Evolutionary conservation across 1,140 invertebrate species (phyloP), one percentile per base, ranked within the genome.

Genomic region (Magallana angulata): DNA sequence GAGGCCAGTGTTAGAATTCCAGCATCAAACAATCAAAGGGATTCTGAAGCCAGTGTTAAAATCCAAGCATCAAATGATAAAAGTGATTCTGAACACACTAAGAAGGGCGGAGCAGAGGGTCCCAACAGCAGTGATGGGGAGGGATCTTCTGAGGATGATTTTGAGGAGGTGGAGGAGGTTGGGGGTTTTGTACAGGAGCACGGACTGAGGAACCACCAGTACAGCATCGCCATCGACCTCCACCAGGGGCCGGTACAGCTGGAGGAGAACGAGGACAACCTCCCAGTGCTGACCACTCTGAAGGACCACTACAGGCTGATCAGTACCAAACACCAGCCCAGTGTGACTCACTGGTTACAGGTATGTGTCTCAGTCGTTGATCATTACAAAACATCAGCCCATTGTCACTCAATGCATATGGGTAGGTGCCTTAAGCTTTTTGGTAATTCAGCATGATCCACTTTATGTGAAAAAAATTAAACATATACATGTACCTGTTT

Each of bases 191-290:
- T 92, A 59, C 90, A 91, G 57, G 82, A 87, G 5, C 92, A 93
- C 91, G 94, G 94, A 1, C 82, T 94, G 11, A 87, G 87, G 6
- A 90, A 85, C 58, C 82, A 85, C n/a, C 86, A 89, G 16, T 91
- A 91, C 71, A 91, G 88, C 57, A 83, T 94, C 7, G 87, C 84
- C n/a, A 91, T 94, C 62, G 90, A 93, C 81, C 58, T 94, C 9
- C 86, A 87, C 48, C 86, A 85, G n/a, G 87, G 87, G 16, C 81
- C 85, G 36, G 84, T 92, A 30, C 36, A 84, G 7, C 84, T 94
- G 57, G 76, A 88, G 48, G 93, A 94, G 82, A 93, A 89, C 57
- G 90, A 92, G 58, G 93, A 94, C 84, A 94, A 94, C 87, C 87
- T 68, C 64, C 93, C 93, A 59, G 80, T 94, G 16, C 84, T 93